Conservation (phyloP, 1,140 invertebrate genomes). For the Drosophila pseudoobscura region DNA sequence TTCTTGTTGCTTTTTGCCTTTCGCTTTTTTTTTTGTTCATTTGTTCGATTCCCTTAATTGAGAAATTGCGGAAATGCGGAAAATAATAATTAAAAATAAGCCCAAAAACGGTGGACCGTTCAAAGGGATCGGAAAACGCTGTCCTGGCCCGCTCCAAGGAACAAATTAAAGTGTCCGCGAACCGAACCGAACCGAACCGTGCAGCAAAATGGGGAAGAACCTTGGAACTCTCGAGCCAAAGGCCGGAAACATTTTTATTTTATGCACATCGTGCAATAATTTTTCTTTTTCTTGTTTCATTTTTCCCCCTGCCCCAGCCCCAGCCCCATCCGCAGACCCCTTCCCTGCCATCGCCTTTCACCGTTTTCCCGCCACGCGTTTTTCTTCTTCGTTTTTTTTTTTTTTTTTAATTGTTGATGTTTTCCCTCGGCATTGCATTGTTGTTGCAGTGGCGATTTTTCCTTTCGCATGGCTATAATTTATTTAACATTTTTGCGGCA, state of each 20-base stretch:
- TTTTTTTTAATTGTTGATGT: conserved; percentile 35
- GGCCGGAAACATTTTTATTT: conserved; percentile 66
- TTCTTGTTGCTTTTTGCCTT: too few species aligned
- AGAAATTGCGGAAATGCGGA: conserved; percentile 74
- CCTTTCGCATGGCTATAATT: conserved; percentile 48
- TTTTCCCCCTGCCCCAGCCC: neutral
- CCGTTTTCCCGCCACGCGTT: neutral
- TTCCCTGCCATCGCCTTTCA: neutral
- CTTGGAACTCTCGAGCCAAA: conserved; percentile 15
- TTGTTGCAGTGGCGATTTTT: conserved; percentile 19
- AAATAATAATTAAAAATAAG: conserved; percentile 80
- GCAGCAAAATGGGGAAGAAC: conserved; percentile 10
- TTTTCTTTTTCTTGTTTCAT: conserved; percentile 32
- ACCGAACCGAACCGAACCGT: conserved; percentile 2
- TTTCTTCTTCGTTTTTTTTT: conserved; percentile 17
- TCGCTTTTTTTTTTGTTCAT: neutral
- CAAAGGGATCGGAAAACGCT: conserved; percentile 34
- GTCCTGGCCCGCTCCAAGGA: conserved; percentile 5
- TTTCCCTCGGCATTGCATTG: conserved; percentile 38
- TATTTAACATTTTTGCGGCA: conserved; percentile 62
- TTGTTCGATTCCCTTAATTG: conserved; percentile 58
- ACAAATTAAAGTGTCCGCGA: conserved; percentile 50
- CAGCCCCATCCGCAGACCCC: neutral
- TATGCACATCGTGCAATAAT: conserved; percentile 47
- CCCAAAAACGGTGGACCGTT: conserved; percentile 24